Percentiles rank a stretch among this genome's conserved stretches.
phyloP scores from a whole-genome alignment of 2,888 invertebrate genomes.

The Drosophila antonietae region DNA sequence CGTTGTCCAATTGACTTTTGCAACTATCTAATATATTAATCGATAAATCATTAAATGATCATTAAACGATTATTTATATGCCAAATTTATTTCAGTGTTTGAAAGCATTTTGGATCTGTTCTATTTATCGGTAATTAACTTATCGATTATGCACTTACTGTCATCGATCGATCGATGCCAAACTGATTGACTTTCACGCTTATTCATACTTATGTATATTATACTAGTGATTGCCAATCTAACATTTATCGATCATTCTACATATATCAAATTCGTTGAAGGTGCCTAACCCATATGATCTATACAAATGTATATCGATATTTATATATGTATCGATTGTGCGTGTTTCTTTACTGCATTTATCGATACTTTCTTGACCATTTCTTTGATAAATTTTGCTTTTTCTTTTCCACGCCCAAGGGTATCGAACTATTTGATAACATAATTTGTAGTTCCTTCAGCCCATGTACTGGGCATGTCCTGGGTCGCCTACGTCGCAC shows the following conservation, averaged over 20 bases:
- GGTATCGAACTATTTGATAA: neutral
- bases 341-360: neutral
- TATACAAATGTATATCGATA: neutral
- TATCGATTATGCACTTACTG: neutral
- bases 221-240: neutral
- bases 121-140: neutral
- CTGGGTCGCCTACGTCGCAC: neutral
- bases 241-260: neutral
- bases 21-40: no score
- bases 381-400: neutral
- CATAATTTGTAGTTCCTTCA: neutral
- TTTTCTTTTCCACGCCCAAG: neutral
- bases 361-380: neutral
- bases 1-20: no score
- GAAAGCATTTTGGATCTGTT: no score
- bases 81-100: no score
- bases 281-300: no score
- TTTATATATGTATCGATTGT: neutral
- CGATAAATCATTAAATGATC: no score
- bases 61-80: no score
- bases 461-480: constrained; percentile 15
- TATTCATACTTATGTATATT: neutral
- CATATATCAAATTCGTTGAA: no score
- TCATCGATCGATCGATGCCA: neutral
- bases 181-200: neutral